phyloP scores from a whole-genome alignment of 1,140 invertebrate species.

The Tribolium madens region DNA sequence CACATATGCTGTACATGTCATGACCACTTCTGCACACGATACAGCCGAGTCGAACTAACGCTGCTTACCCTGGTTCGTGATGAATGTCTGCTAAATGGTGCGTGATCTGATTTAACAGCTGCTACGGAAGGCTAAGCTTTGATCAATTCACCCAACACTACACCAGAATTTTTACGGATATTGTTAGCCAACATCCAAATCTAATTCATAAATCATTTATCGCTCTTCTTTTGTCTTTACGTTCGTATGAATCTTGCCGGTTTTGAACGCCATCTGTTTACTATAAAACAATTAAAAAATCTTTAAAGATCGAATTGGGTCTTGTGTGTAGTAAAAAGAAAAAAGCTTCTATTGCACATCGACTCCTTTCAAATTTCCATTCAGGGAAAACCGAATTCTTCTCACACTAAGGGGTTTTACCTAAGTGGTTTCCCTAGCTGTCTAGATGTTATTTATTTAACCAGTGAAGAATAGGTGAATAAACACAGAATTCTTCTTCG shows the following conservation, averaged over 20 bases:
- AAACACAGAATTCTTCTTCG: conserved; percentile 24
- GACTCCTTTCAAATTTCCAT: conserved; percentile 19
- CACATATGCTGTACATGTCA: conserved; percentile 52
- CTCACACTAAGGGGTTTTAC: conserved; percentile 25
- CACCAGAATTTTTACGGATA: conserved; percentile 45
- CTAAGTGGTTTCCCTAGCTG: conserved; percentile 42
- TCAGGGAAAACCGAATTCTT: conserved; percentile 14
- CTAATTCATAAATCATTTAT: conserved; percentile 46
- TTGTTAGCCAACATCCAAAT: conserved; percentile 41
- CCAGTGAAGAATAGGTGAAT: conserved; percentile 40
- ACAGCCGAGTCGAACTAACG: conserved; percentile 46
- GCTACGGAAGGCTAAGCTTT: conserved; percentile 52
- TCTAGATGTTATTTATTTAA: conserved; percentile 43
- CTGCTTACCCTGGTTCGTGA: conserved; percentile 48
- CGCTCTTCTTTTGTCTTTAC: conserved; percentile 29
- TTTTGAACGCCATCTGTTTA: background rate
- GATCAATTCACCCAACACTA: conserved; percentile 53
- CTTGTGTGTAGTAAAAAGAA: no score
- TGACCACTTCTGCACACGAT: conserved; percentile 51
- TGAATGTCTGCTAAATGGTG: conserved; percentile 53
- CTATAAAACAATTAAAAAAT: background rate
- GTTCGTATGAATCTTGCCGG: conserved; percentile 8
- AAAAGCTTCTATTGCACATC: background rate
- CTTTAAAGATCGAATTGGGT: no score
- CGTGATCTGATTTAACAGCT: conserved; percentile 52